Base-by-base conservation (phyloP, 2,888 invertebrate genomes). In the Cerceris rybyensis region DNA sequence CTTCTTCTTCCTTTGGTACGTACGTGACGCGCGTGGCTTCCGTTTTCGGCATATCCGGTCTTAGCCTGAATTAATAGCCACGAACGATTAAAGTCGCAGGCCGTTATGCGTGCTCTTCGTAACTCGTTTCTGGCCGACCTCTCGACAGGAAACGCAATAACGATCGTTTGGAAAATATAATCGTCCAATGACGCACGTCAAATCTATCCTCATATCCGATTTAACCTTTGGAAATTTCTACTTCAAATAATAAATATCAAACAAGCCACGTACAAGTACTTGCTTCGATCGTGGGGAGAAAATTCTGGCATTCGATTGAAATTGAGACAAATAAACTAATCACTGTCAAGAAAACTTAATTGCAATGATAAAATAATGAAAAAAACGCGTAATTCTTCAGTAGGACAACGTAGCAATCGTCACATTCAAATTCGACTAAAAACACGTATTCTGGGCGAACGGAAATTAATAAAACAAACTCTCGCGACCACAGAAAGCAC, bases 11-110 rank as follows among this genome's bases (percentile, higher is more conserved):
- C 72, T 76, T 67, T 61, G 69, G 11, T 41, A 8, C 66, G 81
- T 80, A 86, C 87, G 88, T 86, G 87, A 86, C 82, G 83, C 81
- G 74, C 87, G 83, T 85, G 83, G 78, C 81, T 88, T 87, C 88
- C 88, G 81, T 86, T 89, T 89, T 88, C 76, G 87, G 86, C 65
- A 57, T 80, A 87, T 89, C 88, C 88, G 88, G 83, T 58, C 81
- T 79, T 70, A 75, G 55, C 60, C 57, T 58, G 72, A 63, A 82
- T 82, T 85, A 74, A 77, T 73, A 75, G 72, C 59, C 78, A 70
- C 71, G 67, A 72, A 54, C 82, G 78, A 81, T 75, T 75, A 66
- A 76, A 81, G 70, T 60, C 60, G 61, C 64, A 54, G 42, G 70
- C 78, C 81, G 81, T 82, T 82, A 81, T 70, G 60, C 52, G 80